Evolutionary conservation across 92 coral and sea anemone species (phyloP).

Genomic region (Parazoanthus darwini): DNA sequence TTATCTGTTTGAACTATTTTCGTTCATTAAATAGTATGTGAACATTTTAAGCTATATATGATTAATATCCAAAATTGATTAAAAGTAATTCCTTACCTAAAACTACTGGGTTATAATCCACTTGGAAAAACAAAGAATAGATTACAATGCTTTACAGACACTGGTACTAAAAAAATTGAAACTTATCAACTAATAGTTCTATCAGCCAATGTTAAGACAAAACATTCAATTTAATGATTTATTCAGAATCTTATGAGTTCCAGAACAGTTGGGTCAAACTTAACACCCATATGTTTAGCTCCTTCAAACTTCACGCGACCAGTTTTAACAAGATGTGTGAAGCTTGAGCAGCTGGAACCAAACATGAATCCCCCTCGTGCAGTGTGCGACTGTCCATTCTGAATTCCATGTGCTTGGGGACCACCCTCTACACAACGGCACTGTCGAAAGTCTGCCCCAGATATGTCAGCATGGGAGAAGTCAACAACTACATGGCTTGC

Average conservation of each 20-base stretch:
- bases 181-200: neutral
- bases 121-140: neutral
- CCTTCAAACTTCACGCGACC: slow-evolving; percentile 85
- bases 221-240: neutral
- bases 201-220: neutral
- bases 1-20: too few relatives aligned
- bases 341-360: slow-evolving; percentile 97
- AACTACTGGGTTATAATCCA: neutral
- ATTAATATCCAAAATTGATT: too few relatives aligned
- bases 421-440: slow-evolving; percentile 94
- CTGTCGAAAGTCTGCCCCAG: slow-evolving; percentile 98
- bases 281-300: slow-evolving; percentile 87
- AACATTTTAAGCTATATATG: too few relatives aligned
- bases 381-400: slow-evolving; percentile 60
- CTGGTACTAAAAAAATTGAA: neutral
- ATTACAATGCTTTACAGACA: neutral
- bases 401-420: slow-evolving; percentile 78
- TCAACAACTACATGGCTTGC: slow-evolving; percentile 94
- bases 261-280: slow-evolving; percentile 87
- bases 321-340: slow-evolving; percentile 84
- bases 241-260: slow-evolving; percentile 73
- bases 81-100: neutral
- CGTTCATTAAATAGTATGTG: too few relatives aligned
- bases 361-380: slow-evolving; percentile 91
- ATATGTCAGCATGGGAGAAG: slow-evolving; percentile 80